Percentiles rank a stretch among this genome's conserved stretches.
These are phyloP conservation scores for Drosophila biarmipes DNA, from an alignment of 1,140 invertebrate species.

Conservation along the genomic window DNA sequence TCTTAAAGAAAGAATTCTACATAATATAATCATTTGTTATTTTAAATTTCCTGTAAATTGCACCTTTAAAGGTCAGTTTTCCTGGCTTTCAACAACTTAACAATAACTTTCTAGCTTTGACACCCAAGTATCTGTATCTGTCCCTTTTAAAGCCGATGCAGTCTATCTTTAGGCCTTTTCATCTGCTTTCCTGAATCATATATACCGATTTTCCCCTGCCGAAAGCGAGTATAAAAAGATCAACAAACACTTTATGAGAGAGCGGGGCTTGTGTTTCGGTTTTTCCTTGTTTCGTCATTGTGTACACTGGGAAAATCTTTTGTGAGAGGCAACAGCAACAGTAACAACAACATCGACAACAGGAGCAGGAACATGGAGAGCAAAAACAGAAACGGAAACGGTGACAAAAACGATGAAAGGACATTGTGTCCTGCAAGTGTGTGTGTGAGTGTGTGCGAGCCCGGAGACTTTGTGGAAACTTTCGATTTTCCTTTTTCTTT, in stretches of 20 bases:
- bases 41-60: neutral
- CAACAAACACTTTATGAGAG: conserved; percentile 31
- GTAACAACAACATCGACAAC: conserved; percentile 31
- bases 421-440: conserved; percentile 43
- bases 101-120: neutral
- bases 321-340: conserved; percentile 38
- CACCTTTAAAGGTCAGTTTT: neutral
- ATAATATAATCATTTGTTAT: too few species aligned
- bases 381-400: conserved; percentile 37
- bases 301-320: conserved; percentile 51
- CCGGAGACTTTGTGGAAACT: conserved; percentile 50
- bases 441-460: conserved; percentile 11
- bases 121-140: neutral
- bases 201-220: conserved; percentile 16
- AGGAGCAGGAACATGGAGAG: conserved; percentile 22
- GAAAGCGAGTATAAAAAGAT: conserved; percentile 37
- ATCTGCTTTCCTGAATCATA: conserved; percentile 22
- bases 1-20: too few species aligned
- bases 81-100: neutral
- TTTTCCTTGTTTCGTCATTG: conserved; percentile 39
- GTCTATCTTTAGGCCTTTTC: conserved; percentile 24
- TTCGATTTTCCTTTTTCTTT: conserved; percentile 30
- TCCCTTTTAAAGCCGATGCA: conserved; percentile 6
- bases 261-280: conserved; percentile 25
- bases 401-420: conserved; percentile 61